Conservation (phyloP, 2,113 vertebrate genomes). For the Eptatretus burgeri region DNA sequence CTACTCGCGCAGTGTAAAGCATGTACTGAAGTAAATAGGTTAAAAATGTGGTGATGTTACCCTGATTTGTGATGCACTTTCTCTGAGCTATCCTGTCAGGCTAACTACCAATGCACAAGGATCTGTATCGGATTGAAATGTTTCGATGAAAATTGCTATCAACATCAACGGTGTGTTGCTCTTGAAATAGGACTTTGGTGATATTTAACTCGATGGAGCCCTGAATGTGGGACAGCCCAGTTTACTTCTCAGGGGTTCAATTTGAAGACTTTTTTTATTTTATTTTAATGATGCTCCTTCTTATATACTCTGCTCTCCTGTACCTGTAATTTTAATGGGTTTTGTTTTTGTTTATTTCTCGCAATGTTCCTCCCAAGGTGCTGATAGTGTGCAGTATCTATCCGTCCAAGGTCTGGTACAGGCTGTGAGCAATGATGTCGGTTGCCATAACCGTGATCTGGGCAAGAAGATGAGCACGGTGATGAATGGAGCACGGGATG, state of each 20-base stretch:
- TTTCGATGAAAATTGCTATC: too few species aligned
- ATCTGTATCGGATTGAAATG: too few species aligned
- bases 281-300: neutral
- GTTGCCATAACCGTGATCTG: conserved; percentile 18
- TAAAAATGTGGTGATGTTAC: too few species aligned
- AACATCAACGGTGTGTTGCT: too few species aligned
- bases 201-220: too few species aligned
- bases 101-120: too few species aligned
- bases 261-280: neutral
- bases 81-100: too few species aligned
- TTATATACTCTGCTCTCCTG: neutral
- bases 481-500: conserved; percentile 15
- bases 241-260: neutral
- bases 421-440: conserved; percentile 47
- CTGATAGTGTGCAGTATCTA: conserved; percentile 65
- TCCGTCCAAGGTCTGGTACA: conserved; percentile 66
- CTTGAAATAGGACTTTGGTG: too few species aligned
- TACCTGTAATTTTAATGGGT: neutral
- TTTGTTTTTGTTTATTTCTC: conserved; percentile 3
- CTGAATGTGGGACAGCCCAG: neutral
- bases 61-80: too few species aligned
- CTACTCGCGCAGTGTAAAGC: too few species aligned
- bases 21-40: too few species aligned
- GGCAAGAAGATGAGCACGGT: conserved; percentile 20
- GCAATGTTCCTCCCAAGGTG: conserved; percentile 22